Evolutionary conservation across 2,888 invertebrate genomes (phyloP).

Genomic region (Erebia aethiops): DNA sequence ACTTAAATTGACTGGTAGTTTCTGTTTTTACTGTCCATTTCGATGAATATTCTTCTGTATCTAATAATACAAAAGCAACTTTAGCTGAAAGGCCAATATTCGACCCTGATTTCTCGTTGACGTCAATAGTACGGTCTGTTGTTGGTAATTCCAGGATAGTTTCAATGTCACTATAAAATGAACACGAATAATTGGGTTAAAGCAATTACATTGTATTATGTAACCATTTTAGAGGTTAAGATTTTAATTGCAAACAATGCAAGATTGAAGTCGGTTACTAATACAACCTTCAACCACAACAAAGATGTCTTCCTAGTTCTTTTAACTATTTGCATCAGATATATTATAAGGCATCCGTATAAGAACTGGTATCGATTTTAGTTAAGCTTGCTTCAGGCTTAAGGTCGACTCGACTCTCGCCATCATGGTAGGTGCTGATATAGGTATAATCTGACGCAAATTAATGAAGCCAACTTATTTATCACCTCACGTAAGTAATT

Average conservation of each 20-base stretch:
- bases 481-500: background rate
- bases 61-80: constrained; percentile 11
- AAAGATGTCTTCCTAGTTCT: background rate
- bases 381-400: constrained; percentile 9
- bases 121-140: constrained; percentile 11
- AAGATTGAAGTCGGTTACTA: constrained; percentile 6
- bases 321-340: background rate
- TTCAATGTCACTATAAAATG: constrained; percentile 21
- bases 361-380: constrained; percentile 16
- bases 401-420: constrained; percentile 15
- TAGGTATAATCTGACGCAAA: background rate
- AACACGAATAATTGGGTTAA: constrained; percentile 19
- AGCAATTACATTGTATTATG: constrained; percentile 25
- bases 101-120: constrained; percentile 16
- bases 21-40: constrained; percentile 1
- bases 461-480: background rate
- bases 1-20: background rate
- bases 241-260: constrained; percentile 32
- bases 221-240: constrained; percentile 25
- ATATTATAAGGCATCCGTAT: background rate
- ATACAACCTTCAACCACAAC: too few relatives aligned
- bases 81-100: constrained; percentile 18
- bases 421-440: background rate
- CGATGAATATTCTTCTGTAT: constrained; percentile 6
- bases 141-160: constrained; percentile 11